phyloP scores from a whole-genome alignment of 2,888 invertebrate genomes.

The Tetheella fluctuosa region DNA sequence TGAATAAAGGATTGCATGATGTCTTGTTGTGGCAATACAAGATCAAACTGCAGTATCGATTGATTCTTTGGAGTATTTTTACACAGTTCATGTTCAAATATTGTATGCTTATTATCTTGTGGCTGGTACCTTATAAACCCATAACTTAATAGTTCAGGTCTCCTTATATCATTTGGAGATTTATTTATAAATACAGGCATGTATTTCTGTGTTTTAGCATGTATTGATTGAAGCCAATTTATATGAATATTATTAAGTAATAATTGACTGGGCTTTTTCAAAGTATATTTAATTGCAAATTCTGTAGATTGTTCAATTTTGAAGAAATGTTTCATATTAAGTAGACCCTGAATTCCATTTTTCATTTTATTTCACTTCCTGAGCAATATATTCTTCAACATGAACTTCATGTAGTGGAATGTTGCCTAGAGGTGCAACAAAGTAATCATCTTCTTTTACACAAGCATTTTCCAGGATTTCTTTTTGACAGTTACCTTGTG shows the following conservation, averaged over 20 bases:
- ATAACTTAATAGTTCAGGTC: slow-evolving; percentile 37
- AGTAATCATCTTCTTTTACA: slow-evolving; percentile 93
- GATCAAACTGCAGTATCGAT: slow-evolving; percentile 61
- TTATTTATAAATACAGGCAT: slow-evolving; percentile 57
- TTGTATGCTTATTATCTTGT: slow-evolving; percentile 30
- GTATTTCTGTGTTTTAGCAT: slow-evolving; percentile 58
- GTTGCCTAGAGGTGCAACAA: slow-evolving; percentile 95
- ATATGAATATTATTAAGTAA: slow-evolving; percentile 63
- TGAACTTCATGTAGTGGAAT: slow-evolving; percentile 86
- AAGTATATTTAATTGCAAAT: slow-evolving; percentile 39
- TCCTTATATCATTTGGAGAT: slow-evolving; percentile 18
- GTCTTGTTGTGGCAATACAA: slow-evolving; percentile 73
- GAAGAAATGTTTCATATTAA: slow-evolving; percentile 62
- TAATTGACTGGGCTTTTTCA: slow-evolving; percentile 59
- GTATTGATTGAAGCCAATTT: slow-evolving; percentile 65
- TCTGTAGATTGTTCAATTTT: slow-evolving; percentile 40
- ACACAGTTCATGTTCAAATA: background rate
- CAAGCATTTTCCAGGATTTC: slow-evolving; percentile 90
- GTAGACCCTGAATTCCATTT: slow-evolving; percentile 58
- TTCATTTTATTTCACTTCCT: slow-evolving; percentile 64
- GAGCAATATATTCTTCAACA: slow-evolving; percentile 39
- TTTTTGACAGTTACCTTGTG: slow-evolving; percentile 87
- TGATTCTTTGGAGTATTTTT: slow-evolving; percentile 28
- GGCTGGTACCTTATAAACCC: slow-evolving; percentile 47
- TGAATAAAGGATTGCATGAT: slow-evolving; percentile 88